Base-by-base conservation (phyloP, 2,797 vertebrate species). In the Protonibea diacanthus region DNA sequence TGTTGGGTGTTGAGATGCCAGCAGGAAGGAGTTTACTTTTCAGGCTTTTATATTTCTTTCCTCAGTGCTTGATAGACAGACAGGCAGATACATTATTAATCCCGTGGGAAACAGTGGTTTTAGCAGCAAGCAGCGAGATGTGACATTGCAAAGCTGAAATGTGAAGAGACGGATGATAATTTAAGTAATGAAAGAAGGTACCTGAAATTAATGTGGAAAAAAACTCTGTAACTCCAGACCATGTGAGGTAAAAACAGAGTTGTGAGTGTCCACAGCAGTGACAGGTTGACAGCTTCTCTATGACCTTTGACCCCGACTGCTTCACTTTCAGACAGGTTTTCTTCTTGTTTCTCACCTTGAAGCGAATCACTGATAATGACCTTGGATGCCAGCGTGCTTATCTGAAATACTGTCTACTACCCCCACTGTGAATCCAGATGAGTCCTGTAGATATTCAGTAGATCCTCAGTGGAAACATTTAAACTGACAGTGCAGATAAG, bases 271-370 rank as follows among this genome's bases (percentile, higher is more conserved):
- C 65, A 4, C 57, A 51, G 65, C 70, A 49, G 74, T 83, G 86
- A 86, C 86, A 86, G 60, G 52, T 75, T 86, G 87, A 85, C 88
- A 89, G 83, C 40, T 85, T 71, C 27, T 80, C 64, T 71, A 0
- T 74, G 71, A 86, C 71, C 65, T 86, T 73, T 86, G 81, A 86
- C 68, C 59, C 60, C 3, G 1, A 58, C 62, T 83, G 77, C 86
- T 51, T 84, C 66, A 27, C 67, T 63, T 71, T 66, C 55, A 69
- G 42, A 59, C 42, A 69, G 70, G 64, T 82, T 9, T 74, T 74
- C 21, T 5, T 72, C 45, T 62, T 49, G 20, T 59, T 57, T 77
- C 48, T 84, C 64, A 85, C 78, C 80, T 86, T 87, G 71, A 80
- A 57, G 27, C 6, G 61, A 74, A 75, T 72, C 59, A 76, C 53